Evolutionary conservation across 2,113 vertebrate species (phyloP), one percentile per base, ranked within the genome.

Genomic region (Protobothrops mucrosquamatus): DNA sequence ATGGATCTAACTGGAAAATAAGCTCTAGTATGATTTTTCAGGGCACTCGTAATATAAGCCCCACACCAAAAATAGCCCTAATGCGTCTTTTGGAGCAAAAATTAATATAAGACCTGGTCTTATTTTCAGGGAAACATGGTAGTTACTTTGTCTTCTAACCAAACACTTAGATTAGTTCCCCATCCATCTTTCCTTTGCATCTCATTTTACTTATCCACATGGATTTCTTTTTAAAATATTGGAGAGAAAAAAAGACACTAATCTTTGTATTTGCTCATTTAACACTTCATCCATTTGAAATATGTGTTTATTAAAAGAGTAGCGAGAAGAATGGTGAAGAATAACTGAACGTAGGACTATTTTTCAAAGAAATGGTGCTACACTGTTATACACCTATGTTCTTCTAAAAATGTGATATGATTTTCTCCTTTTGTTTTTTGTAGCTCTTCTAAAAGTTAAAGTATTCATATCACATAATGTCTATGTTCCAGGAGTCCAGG

Each of bases 391-490:
- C 8, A 90, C 69, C 51, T 15, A 48, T 24, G 55, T 26, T 64
- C 46, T 92, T 81, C 46, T 86, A 18, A 59, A 88, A 94, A 88
- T 91, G 85, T 91, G 48, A 52, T 46, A 39, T 87, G 48, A 14
- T 86, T 91, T 90, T 87, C 61, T 86, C 39, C 34, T 89, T 90
- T 93, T 87, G 81, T 86, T 94, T 90, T 93, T 91, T 57, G 48
- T 54, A 81, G 46, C 15, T 59, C 48, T 81, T 91, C 20, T 26
- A 54, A 0, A 20, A 93, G 18, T 2, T 48, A 9, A 93, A 92
- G 89, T 59, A 46, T 2, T 61, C 89, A 87, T 2, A 90, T 85
- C 20, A 54, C 29, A 51, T 55, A 52, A 34, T 88, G 55, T 46
- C 23, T 0, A 4, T 54, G 39, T 93, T 59, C 23, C 56, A 92